Conservation (phyloP, 2,113 vertebrate genomes). For the Natator depressus region DNA sequence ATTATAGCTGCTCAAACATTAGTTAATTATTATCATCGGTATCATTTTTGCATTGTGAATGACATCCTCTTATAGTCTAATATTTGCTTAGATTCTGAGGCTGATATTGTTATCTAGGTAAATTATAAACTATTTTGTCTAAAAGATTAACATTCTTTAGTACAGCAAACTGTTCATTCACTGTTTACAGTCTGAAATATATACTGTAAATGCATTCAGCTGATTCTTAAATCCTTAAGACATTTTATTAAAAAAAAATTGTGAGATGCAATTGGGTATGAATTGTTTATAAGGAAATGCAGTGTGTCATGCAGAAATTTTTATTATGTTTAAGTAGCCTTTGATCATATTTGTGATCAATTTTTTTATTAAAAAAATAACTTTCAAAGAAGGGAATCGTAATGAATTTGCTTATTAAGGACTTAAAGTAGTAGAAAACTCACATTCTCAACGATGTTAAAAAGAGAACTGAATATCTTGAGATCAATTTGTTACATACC, state of each 20-base stretch:
- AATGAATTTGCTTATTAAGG: neutral
- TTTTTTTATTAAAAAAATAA: too few species aligned
- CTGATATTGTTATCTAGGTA: neutral
- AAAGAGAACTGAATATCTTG: neutral
- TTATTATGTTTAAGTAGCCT: neutral
- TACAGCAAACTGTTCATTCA: neutral
- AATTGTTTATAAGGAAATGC: neutral
- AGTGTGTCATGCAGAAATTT: neutral
- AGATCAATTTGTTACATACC: neutral
- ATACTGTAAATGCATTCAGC: neutral
- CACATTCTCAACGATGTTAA: neutral
- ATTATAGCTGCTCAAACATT: neutral
- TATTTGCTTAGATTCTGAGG: neutral
- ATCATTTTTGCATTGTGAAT: neutral
- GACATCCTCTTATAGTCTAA: neutral
- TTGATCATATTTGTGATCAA: neutral
- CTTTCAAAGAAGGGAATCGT: neutral
- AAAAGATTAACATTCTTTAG: neutral
- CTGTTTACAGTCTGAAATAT: neutral
- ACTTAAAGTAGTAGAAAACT: neutral
- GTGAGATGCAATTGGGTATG: neutral
- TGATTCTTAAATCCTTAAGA: neutral
- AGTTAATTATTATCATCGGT: neutral
- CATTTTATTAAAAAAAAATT: neutral
- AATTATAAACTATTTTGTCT: neutral